These are phyloP conservation scores for Thymelicus acteon DNA, from an alignment of 2,888 invertebrate genomes.

Conservation along the genomic window DNA sequence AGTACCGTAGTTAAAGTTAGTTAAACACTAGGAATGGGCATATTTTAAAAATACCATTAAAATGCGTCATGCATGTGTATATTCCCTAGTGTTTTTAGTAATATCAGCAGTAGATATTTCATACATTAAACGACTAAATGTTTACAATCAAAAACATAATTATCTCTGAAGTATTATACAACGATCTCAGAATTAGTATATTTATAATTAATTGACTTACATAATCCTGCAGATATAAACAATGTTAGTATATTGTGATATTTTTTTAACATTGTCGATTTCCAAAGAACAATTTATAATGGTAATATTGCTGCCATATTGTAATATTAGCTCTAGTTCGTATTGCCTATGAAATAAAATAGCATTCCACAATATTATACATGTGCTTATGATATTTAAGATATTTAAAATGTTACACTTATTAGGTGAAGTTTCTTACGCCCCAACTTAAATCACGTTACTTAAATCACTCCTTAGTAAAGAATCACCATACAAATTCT, in stretches of 20 bases:
- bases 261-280: slow-evolving; percentile 13
- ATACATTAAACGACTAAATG: no score
- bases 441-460: no score
- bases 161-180: slow-evolving; percentile 6
- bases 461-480: no score
- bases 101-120: no score
- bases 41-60: no score
- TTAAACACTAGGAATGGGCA: no score
- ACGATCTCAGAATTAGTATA: slow-evolving; percentile 2
- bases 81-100: no score
- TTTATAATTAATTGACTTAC: no score
- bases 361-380: slow-evolving; percentile 4
- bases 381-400: background rate
- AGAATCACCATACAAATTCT: no score
- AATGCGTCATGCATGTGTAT: no score
- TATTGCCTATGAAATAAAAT: background rate
- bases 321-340: background rate
- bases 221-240: background rate
- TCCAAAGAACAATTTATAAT: background rate
- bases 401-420: background rate
- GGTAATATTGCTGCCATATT: background rate
- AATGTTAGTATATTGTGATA: background rate
- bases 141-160: no score
- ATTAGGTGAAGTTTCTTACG: background rate
- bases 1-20: no score